Conservation (phyloP, 2,888 invertebrate genomes). For the Argyra leucocephala region DNA sequence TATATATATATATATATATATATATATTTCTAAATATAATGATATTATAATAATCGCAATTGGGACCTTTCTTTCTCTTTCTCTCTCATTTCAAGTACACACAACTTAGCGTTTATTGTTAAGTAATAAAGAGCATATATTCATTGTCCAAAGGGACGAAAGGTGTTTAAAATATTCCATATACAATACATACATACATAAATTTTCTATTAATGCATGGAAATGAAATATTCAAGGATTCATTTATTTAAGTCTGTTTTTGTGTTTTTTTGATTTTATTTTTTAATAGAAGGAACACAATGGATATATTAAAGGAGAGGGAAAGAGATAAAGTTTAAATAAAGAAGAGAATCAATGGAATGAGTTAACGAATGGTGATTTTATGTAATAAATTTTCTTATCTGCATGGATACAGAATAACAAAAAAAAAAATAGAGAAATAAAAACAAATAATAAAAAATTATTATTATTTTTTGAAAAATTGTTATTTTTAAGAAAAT, state of each 20-base stretch:
- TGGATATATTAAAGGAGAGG: background rate
- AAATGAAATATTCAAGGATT: background rate
- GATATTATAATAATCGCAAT: background rate
- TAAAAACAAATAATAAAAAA: background rate
- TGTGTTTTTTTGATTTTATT: background rate
- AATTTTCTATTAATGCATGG: background rate
- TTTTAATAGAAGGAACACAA: background rate
- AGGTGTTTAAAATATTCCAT: background rate
- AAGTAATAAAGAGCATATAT: slow-evolving; percentile 2
- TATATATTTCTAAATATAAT: background rate
- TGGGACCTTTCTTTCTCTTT: background rate
- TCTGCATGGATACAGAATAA: background rate
- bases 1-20: background rate
- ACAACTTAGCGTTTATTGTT: background rate
- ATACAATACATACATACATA: no score
- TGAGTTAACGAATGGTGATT: background rate
- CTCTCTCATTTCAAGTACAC: background rate
- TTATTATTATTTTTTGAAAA: no score
- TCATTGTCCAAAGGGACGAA: background rate
- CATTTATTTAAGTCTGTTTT: background rate
- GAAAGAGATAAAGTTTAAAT: background rate
- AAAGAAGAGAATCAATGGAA: background rate
- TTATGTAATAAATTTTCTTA: slow-evolving; percentile 3
- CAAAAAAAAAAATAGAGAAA: background rate
- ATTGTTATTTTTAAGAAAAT: no score